Conservation (phyloP, 2,797 vertebrate genomes). For the Benthosema pterotum region DNA sequence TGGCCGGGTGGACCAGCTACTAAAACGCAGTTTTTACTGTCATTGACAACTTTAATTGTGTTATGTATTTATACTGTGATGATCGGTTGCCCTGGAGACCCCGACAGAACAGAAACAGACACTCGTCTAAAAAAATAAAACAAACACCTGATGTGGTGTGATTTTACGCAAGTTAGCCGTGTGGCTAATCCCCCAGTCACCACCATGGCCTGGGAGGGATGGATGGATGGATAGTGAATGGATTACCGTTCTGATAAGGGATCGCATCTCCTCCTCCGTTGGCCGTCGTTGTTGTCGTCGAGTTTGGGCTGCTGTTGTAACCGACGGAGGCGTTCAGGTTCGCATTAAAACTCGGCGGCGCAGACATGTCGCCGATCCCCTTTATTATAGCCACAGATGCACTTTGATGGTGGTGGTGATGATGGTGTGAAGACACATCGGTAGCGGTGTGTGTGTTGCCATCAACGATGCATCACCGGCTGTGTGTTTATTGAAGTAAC, state of each 20-base stretch:
- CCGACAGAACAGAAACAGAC: background rate
- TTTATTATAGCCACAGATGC: constrained; percentile 42
- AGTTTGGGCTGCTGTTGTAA: constrained; percentile 65
- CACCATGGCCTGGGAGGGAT: constrained; percentile 4
- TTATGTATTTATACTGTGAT: background rate
- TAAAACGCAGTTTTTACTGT: background rate
- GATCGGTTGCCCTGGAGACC: background rate
- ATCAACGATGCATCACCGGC: background rate
- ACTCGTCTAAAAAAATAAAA: background rate
- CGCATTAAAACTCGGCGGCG: constrained; percentile 72
- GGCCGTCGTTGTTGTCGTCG: constrained; percentile 67
- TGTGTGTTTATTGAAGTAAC: background rate
- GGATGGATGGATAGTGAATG: constrained; percentile 45
- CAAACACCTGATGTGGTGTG: background rate
- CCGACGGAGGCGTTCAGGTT: constrained; percentile 68
- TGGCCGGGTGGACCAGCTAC: background rate
- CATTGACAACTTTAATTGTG: background rate
- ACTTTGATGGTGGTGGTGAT: constrained; percentile 7
- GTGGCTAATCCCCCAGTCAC: constrained; percentile 32
- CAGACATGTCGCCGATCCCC: constrained; percentile 69
- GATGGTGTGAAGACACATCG: constrained; percentile 40
- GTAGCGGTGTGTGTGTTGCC: constrained; percentile 23
- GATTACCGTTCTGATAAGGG: constrained; percentile 74
- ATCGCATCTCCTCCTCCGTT: constrained; percentile 73
- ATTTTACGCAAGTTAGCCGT: constrained; percentile 39